Evolutionary conservation across 2,888 invertebrate species (phyloP).

Genomic region (Hofmannophila pseudospretella): DNA sequence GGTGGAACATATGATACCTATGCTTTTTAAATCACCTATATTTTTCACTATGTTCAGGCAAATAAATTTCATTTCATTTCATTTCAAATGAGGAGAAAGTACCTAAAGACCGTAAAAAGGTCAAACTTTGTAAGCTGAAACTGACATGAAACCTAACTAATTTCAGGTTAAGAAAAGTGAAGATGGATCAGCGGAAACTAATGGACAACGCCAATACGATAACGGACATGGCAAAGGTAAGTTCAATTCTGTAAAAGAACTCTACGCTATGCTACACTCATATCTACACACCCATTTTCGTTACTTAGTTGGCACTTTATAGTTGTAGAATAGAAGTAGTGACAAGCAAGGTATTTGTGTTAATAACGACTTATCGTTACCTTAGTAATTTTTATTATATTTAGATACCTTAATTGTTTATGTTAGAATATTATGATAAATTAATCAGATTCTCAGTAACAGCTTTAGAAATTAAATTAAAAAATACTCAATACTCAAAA

Average conservation of each 20-base stretch:
- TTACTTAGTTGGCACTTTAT: slow-evolving; percentile 41
- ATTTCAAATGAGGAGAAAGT: no score
- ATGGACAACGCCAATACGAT: slow-evolving; percentile 99
- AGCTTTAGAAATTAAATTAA: no score
- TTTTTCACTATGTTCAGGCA: no score
- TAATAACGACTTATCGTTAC: not conserved
- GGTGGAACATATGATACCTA: no score
- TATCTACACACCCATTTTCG: slow-evolving; percentile 55
- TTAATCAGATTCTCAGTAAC: no score
- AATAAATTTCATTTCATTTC: no score
- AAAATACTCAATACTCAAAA: no score
- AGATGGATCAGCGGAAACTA: slow-evolving; percentile 99
- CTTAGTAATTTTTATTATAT: not conserved
- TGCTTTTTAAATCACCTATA: no score
- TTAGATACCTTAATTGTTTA: no score
- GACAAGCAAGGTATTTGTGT: not conserved
- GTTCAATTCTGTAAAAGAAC: slow-evolving; percentile 28
- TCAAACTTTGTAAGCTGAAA: no score
- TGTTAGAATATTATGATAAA: no score
- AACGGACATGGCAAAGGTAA: slow-evolving; percentile 99
- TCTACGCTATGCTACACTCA: slow-evolving; percentile 60
- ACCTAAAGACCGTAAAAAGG: no score
- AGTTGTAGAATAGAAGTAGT: slow-evolving; percentile 1
- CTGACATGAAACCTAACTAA: slow-evolving; percentile 9
- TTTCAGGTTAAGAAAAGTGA: slow-evolving; percentile 96